Conservation (phyloP, 2,888 invertebrate genomes). For the Fragum sueziense region DNA sequence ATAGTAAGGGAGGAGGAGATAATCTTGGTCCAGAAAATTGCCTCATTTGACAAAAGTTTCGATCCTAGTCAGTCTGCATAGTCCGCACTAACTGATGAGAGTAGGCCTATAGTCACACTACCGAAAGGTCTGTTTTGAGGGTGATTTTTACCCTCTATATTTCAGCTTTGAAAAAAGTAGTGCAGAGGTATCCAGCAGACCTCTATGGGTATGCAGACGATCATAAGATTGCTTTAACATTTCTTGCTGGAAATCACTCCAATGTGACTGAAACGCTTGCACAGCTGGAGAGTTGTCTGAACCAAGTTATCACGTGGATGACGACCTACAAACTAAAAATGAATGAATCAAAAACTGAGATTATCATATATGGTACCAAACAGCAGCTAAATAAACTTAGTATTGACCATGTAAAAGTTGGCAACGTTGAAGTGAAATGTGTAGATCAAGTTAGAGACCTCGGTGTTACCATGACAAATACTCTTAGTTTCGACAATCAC, state of each 20-base stretch:
- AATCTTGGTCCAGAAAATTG: no score
- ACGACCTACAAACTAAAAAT: constrained; percentile 43
- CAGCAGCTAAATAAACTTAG: constrained; percentile 33
- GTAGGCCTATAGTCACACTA: no score
- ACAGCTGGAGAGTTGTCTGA: constrained; percentile 35
- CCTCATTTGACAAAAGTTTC: no score
- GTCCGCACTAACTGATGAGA: no score
- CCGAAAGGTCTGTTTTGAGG: no score
- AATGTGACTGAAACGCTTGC: constrained; percentile 11
- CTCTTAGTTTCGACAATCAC: constrained; percentile 31
- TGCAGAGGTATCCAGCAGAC: constrained; percentile 26
- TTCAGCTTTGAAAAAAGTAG: constrained; percentile 40
- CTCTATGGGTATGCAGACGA: constrained; percentile 44
- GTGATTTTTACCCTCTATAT: constrained; percentile 45
- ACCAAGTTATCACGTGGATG: constrained; percentile 47
- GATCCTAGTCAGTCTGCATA: no score
- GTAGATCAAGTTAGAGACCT: constrained; percentile 43
- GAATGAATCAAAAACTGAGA: constrained; percentile 33
- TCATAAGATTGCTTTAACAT: constrained; percentile 38
- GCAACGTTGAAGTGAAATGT: constrained; percentile 22
- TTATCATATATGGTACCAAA: constrained; percentile 37
- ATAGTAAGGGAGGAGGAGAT: no score
- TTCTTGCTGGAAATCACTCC: constrained; percentile 33
- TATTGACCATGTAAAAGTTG: constrained; percentile 14
- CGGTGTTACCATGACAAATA: constrained; percentile 32